phyloP scores from a whole-genome alignment of 2,888 invertebrate species.

The Caenorhabditis sp. region DNA sequence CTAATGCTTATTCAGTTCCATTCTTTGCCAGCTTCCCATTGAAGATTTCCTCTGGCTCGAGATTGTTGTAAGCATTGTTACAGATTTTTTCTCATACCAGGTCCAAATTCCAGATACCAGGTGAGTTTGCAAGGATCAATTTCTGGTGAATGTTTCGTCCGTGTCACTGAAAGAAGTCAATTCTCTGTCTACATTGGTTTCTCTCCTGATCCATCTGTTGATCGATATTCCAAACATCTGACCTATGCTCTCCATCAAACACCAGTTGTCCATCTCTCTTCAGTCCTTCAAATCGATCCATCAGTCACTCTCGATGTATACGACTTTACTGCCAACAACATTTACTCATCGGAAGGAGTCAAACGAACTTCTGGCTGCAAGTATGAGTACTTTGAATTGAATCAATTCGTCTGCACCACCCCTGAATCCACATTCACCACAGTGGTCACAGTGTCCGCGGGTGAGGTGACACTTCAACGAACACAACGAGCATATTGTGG shows the following conservation, averaged over 20 bases:
- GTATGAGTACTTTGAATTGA: conserved; percentile 29
- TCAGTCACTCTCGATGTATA: conserved; percentile 10
- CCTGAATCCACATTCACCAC: conserved; percentile 26
- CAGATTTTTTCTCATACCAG: too few species aligned
- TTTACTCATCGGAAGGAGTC: neutral
- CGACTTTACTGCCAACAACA: conserved; percentile 6
- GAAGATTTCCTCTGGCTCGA: conserved; percentile 10
- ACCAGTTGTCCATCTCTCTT: conserved; percentile 36
- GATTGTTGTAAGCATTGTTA: too few species aligned
- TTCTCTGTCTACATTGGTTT: conserved; percentile 43
- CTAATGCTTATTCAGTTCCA: conserved; percentile 32
- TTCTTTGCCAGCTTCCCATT: conserved; percentile 37
- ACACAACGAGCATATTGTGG: conserved; percentile 45
- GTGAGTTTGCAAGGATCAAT: neutral
- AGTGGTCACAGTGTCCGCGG: conserved; percentile 12
- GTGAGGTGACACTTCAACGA: conserved; percentile 36
- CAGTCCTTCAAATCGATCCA: conserved; percentile 32
- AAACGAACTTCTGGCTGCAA: conserved; percentile 36
- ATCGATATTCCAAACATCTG: conserved; percentile 25
- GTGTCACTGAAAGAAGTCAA: conserved; percentile 36
- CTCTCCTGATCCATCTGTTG: conserved; percentile 44
- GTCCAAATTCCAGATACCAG: conserved; percentile 6
- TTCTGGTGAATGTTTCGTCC: conserved; percentile 14
- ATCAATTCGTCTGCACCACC: conserved; percentile 12
- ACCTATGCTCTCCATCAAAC: conserved; percentile 31